phyloP scores from a whole-genome alignment of 2,113 vertebrate species.

The Sapayoa aenigma region DNA sequence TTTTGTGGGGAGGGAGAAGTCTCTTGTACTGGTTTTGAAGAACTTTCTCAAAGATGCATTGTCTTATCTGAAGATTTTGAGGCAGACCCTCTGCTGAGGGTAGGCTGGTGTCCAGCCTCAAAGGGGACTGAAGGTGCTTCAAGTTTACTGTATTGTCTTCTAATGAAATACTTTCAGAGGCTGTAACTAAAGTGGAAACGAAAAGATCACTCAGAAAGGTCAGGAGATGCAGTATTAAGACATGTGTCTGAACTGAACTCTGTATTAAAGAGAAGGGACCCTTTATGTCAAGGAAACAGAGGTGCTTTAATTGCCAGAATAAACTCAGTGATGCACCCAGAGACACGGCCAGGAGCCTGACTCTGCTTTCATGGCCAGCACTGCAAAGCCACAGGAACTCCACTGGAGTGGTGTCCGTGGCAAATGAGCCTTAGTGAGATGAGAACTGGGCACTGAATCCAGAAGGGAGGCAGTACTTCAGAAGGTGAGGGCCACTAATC shows the following conservation, averaged over 20 bases:
- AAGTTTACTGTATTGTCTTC: background rate
- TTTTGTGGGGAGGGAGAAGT: background rate
- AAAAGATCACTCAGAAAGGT: background rate
- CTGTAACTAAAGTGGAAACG: background rate
- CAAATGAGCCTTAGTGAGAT: background rate
- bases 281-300: background rate
- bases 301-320: slow-evolving; percentile 33
- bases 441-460: background rate
- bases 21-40: background rate
- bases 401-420: background rate
- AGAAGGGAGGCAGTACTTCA: background rate
- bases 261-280: background rate
- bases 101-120: background rate
- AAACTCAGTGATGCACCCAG: background rate
- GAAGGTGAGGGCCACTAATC: background rate
- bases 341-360: background rate
- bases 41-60: background rate
- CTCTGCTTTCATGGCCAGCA: background rate
- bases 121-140: background rate
- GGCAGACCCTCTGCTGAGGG: background rate
- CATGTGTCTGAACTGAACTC: background rate
- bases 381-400: background rate
- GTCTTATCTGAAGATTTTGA: background rate
- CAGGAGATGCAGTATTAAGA: background rate
- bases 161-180: background rate